Evolutionary conservation across 2,797 vertebrate genomes (phyloP).

Genomic region (Epinephelus awoara): DNA sequence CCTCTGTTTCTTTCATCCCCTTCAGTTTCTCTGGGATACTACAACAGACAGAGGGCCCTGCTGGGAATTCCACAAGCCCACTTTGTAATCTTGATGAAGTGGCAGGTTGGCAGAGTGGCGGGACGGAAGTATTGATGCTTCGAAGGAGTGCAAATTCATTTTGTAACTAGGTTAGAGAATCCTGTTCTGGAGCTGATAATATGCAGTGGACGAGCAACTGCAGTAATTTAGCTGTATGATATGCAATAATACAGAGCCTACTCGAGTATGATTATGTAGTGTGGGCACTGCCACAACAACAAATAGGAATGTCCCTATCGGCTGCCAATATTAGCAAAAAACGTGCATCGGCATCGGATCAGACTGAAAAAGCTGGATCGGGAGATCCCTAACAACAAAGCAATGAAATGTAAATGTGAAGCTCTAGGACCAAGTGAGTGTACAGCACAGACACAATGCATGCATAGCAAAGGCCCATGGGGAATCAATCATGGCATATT

Average conservation of each 20-base stretch:
- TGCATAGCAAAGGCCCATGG: constrained; percentile 48
- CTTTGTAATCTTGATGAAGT: constrained; percentile 37
- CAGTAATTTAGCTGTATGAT: constrained; percentile 22
- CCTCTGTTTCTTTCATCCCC: constrained; percentile 27
- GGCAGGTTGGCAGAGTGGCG: constrained; percentile 13
- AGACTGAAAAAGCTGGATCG: too few species aligned
- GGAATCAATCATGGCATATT: constrained; percentile 17
- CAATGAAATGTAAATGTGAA: constrained; percentile 14
- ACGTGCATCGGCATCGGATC: too few species aligned
- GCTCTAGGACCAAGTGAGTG: constrained; percentile 7
- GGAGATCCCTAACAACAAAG: neutral
- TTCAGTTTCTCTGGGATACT: constrained; percentile 28
- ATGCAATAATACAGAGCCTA: constrained; percentile 15
- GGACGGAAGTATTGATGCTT: neutral
- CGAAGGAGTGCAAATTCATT: constrained; percentile 26
- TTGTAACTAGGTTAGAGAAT: constrained; percentile 26
- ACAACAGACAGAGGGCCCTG: constrained; percentile 25
- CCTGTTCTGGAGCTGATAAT: constrained; percentile 24
- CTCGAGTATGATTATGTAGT: constrained; percentile 20
- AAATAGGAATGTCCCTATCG: too few species aligned
- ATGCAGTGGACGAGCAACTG: constrained; percentile 16
- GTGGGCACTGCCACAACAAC: constrained; percentile 23
- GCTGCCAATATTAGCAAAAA: too few species aligned
- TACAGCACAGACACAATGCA: constrained; percentile 18
- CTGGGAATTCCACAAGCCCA: constrained; percentile 35